Evolutionary conservation across 2,113 vertebrate species (phyloP), one percentile per base, ranked within the genome.

Genomic region (Apistogramma diplotaenia): DNA sequence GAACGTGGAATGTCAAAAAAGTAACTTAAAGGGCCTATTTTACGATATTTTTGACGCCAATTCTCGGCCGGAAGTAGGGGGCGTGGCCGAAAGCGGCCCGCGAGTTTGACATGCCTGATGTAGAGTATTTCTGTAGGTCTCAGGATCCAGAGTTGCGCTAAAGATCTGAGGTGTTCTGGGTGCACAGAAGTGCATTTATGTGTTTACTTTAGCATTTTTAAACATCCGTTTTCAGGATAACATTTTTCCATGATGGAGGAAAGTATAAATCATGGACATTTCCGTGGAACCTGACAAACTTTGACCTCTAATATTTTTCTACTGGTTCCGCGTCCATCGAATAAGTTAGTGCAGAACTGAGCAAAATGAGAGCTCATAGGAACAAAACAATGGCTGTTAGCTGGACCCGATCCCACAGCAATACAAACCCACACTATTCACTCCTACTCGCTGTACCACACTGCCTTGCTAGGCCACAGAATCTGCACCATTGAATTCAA

Each of bases 381-480:
- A 81, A 76, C 21, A n/a, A 1, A 79, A 21, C 74, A 76, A 35
- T 2, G 3, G 61, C 29, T 27, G 23, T 54, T 74, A 74, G 5
- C 62, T 84, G 56, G 81, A 78, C 49, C 4, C 54, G 18, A 84
- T 84, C 58, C 73, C 31, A 81, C 31, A 76, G 81, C 25, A 61
- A 78, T 74, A 29, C 27, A 77, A 79, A 79, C 74, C 61, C 57
- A 81, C 11, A 5, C 53, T 46, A 12, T 73, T 37, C 74, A 76
- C 76, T 85, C 79, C 79, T 29, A 65, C 79, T 79, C 78, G 65
- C 59, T 55, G 58, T 87, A 65, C 19, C 43, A 29, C 70, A 53
- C 23, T 65, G 33, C 21, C 55, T 61, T 46, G 13, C 25, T 72
- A 7, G 57, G 49, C 65, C 58, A 60, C 4, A 56, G 19, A 78